Evolutionary conservation across 2,888 invertebrate species (phyloP), one percentile per base, ranked within the genome.

Genomic region (Cephus sareptanus): DNA sequence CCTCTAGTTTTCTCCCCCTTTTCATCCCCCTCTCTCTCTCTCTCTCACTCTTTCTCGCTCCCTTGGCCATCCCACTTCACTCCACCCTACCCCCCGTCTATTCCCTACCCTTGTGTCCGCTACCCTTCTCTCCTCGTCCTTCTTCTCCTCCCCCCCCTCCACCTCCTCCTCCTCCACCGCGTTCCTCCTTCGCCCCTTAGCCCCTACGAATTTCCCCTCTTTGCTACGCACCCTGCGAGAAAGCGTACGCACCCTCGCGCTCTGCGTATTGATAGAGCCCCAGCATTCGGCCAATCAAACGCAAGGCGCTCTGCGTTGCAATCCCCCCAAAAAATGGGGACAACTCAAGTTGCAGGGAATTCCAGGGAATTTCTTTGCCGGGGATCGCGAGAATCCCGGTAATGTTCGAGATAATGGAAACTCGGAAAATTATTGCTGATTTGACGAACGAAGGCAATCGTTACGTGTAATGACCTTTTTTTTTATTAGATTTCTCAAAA

Each of bases 1-100:
- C 90, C 90, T 89, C 90, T 87, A 88, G 88, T 85, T 87, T 87
- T 88, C 88, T 87, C 89, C 87, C 89, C 89, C 90, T 87, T 87
- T 87, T 87, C 85, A 84, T 85, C 87, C 85, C 87, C 84, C 87
- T 70, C 37, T 73, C 75, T 73, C 78, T 34, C 76, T 73, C 73
- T 37, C 56, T 75, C 75, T 78, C 82, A 77, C 79, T 76, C 77
- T 77, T 76, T 82, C 79, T 76, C 82, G 77, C 79, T 81, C 81
- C 81, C 84, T 81, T 79, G 35, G 74, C 75, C 70, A 75, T 70
- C 75, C 33, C 34, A 70, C 81, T 80, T 75, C 80, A 78, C 81
- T 81, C 35, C 69, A 69, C 76, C 76, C 82, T 79, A 78, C 77
- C 82, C 81, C 80, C 81, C 79, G 80, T 82, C 79, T 68, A 33